Percentiles rank a stretch among this genome's conserved stretches.
Conservation (phyloP, 2,888 invertebrate species). For the Bugula neritina region DNA sequence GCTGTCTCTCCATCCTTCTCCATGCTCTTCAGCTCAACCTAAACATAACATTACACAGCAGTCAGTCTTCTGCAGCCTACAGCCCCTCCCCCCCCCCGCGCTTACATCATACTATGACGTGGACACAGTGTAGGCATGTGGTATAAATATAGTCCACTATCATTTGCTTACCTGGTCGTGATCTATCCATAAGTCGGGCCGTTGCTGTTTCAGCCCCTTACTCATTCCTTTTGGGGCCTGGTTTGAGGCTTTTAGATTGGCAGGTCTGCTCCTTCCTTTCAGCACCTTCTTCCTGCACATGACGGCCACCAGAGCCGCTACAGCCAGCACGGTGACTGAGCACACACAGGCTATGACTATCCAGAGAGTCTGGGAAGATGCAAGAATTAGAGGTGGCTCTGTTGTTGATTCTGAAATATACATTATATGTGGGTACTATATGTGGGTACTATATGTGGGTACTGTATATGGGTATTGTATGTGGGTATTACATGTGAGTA, state of each 20-base stretch:
- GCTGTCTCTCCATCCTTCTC: neutral
- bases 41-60: neutral
- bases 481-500: no score
- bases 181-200: constrained; percentile 23
- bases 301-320: constrained; percentile 56
- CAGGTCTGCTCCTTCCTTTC: neutral
- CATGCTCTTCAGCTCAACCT: constrained; percentile 13
- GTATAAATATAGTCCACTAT: no score
- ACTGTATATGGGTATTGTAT: no score
- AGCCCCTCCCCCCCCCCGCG: no score
- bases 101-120: no score
- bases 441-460: no score
- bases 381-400: neutral
- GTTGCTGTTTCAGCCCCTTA: constrained; percentile 4
- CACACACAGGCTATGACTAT: constrained; percentile 61
- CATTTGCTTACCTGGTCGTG: constrained; percentile 10
- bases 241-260: constrained; percentile 20
- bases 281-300: constrained; percentile 57
- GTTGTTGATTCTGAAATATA: neutral
- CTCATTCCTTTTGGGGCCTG: constrained; percentile 19
- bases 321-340: constrained; percentile 54
- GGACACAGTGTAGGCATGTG: no score
- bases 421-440: no score
- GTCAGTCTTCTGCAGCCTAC: no score
- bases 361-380: constrained; percentile 58